Conservation (phyloP, 2,888 invertebrate genomes). For the Ypsolopha sequella region DNA sequence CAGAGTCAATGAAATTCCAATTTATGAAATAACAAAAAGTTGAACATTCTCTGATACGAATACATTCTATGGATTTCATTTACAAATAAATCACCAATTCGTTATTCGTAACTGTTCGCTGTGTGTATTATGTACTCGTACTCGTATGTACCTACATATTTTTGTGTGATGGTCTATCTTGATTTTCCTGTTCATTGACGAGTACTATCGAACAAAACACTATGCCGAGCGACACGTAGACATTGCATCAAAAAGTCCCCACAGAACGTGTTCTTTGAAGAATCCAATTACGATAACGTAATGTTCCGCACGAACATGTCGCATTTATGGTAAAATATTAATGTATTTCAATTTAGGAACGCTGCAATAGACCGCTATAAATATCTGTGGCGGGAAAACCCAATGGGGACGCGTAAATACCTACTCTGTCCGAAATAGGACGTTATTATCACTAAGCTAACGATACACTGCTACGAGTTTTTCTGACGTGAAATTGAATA, state of each 20-base stretch:
- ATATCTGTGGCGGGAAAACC: slow-evolving; percentile 54
- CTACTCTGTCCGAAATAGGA: slow-evolving; percentile 62
- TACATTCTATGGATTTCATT: too few species aligned
- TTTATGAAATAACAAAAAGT: too few species aligned
- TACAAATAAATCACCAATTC: too few species aligned
- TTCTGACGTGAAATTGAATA: not conserved
- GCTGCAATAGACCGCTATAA: slow-evolving; percentile 66
- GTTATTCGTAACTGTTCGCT: too few species aligned
- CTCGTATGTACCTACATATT: not conserved
- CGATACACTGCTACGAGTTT: slow-evolving; percentile 16
- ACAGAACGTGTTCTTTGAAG: slow-evolving; percentile 25
- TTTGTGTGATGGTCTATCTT: not conserved
- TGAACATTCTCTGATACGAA: too few species aligned
- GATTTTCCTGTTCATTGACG: not conserved
- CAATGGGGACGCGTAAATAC: slow-evolving; percentile 57
- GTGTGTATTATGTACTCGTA: not conserved
- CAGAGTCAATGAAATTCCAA: too few species aligned
- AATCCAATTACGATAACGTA: slow-evolving; percentile 69
- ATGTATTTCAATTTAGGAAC: slow-evolving; percentile 69
- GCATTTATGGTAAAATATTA: slow-evolving; percentile 70
- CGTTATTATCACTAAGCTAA: slow-evolving; percentile 56
- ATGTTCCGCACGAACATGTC: slow-evolving; percentile 65
- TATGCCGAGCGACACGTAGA: slow-evolving; percentile 11
- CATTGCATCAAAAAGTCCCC: slow-evolving; percentile 22
- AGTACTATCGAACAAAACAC: slow-evolving; percentile 15